phyloP scores from a whole-genome alignment of 2,888 invertebrate genomes.

The Euplexia lucipara region DNA sequence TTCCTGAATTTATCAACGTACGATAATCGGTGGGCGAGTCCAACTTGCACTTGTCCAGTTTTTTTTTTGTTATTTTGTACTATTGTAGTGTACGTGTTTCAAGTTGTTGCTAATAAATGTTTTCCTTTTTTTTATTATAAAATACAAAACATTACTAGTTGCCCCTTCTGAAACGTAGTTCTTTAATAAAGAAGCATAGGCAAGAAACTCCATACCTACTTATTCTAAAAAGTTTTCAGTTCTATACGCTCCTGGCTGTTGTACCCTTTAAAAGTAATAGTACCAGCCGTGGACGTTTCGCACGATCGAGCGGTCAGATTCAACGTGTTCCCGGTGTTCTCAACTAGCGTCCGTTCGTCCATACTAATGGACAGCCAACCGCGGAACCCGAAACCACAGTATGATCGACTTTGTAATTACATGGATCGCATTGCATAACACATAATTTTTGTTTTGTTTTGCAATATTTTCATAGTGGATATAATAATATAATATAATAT shows the following conservation, averaged over 20 bases:
- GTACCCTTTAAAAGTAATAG: conserved; percentile 15
- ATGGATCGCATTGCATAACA: conserved; percentile 27
- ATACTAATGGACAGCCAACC: conserved; percentile 51
- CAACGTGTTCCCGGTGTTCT: conserved; percentile 38
- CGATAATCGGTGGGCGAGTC: too few relatives aligned
- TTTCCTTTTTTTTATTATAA: too few relatives aligned
- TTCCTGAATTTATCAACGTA: too few relatives aligned
- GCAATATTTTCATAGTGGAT: background rate
- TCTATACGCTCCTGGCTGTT: background rate
- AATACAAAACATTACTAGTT: too few relatives aligned
- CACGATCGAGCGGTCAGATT: conserved; percentile 40
- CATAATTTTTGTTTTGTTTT: conserved; percentile 27
- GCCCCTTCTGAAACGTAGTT: too few relatives aligned
- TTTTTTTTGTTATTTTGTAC: too few relatives aligned
- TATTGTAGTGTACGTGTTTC: too few relatives aligned
- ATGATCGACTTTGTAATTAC: conserved; percentile 57
- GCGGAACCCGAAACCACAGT: conserved; percentile 43
- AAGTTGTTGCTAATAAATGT: too few relatives aligned
- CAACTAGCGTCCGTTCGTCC: conserved; percentile 27
- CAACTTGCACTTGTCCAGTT: too few relatives aligned
- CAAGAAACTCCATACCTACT: too few relatives aligned
- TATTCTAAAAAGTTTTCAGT: background rate
- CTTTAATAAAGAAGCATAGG: too few relatives aligned
- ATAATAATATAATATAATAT: too few relatives aligned
- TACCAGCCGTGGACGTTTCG: conserved; percentile 24